These are phyloP conservation scores for Zosterops japonicus DNA, from an alignment of 2,113 vertebrate species.

Conservation along the genomic window DNA sequence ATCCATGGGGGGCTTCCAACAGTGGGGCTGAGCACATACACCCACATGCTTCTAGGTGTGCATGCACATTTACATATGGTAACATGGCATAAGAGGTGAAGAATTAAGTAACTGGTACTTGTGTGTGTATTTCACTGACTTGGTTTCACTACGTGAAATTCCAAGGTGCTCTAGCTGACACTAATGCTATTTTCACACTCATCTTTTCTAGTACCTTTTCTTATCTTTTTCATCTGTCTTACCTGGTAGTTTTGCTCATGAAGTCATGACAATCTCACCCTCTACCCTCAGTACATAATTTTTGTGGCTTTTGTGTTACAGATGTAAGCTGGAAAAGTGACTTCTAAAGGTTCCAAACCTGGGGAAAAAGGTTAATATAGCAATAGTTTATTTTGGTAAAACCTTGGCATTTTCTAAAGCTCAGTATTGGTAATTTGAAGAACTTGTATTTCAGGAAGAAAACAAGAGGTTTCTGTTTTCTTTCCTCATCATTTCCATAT, in stretches of 20 bases:
- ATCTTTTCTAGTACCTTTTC: neutral
- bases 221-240: neutral
- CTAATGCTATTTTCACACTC: neutral
- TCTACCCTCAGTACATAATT: neutral
- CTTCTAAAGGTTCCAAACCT: neutral
- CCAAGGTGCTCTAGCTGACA: neutral
- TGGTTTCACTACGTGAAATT: neutral
- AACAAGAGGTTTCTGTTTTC: neutral
- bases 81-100: neutral
- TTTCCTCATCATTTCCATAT: neutral
- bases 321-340: neutral
- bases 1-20: fast-evolving
- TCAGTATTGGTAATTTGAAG: neutral
- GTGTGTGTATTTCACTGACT: neutral
- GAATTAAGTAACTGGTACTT: neutral
- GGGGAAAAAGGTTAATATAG: neutral
- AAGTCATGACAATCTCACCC: neutral
- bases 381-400: neutral
- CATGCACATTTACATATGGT: neutral
- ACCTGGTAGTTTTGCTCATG: neutral
- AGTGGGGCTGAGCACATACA: neutral
- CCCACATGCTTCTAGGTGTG: neutral
- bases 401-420: neutral
- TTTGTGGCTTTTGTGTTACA: neutral
- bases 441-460: neutral